phyloP scores from a whole-genome alignment of 2,888 invertebrate species.

The Heteropelma amictum region DNA sequence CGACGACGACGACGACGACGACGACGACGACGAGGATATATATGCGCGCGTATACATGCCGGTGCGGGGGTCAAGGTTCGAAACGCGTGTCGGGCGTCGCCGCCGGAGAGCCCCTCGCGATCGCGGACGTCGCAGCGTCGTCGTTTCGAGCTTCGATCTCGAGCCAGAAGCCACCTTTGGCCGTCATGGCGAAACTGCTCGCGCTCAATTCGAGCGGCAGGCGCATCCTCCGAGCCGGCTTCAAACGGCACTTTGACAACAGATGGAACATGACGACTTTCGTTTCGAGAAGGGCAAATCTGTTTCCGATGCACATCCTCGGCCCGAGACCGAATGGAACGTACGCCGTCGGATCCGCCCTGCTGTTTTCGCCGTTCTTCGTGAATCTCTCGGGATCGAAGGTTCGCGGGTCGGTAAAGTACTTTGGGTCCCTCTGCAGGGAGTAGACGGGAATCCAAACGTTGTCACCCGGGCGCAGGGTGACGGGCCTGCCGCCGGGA shows the following conservation, averaged over 20 bases:
- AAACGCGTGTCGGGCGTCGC: too few relatives aligned
- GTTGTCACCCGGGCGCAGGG: constrained; percentile 66
- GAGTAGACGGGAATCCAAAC: constrained; percentile 67
- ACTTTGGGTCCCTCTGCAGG: constrained; percentile 71
- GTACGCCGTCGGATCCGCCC: constrained; percentile 36
- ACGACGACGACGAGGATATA: too few relatives aligned
- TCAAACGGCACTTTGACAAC: constrained; percentile 58
- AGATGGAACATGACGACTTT: constrained; percentile 65
- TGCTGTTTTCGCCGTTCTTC: not conserved
- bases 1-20: too few relatives aligned
- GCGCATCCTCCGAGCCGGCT: constrained; percentile 57
- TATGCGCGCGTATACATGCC: too few relatives aligned
- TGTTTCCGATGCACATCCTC: constrained; percentile 67
- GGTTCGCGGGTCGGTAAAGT: constrained; percentile 71
- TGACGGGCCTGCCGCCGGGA: constrained; percentile 63
- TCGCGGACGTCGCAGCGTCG: too few relatives aligned
- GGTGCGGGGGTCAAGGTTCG: too few relatives aligned
- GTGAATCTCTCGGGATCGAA: constrained; percentile 76
- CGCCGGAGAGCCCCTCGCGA: not conserved
- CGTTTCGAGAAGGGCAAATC: constrained; percentile 75
- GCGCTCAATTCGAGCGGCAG: constrained; percentile 58
- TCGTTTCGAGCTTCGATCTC: constrained; percentile 55
- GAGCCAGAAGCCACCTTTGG: constrained; percentile 66
- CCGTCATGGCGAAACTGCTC: constrained; percentile 44
- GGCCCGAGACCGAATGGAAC: constrained; percentile 67